phyloP scores from a whole-genome alignment of 2,888 invertebrate species.

The Drosophila paramelanica region DNA sequence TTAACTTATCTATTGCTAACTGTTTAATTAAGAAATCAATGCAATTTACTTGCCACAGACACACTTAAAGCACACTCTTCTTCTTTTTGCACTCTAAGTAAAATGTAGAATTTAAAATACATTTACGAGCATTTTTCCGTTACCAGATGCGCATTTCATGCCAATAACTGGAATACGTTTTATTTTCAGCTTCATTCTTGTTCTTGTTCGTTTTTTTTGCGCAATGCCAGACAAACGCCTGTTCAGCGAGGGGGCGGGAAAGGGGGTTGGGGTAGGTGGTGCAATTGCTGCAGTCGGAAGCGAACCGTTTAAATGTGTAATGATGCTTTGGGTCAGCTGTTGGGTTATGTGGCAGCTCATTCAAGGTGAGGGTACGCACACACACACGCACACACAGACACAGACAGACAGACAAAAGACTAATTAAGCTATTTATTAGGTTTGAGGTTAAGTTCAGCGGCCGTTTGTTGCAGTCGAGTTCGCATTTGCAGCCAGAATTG shows the following conservation, averaged over 20 bases:
- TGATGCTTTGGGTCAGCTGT: slow-evolving; percentile 56
- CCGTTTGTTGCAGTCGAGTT: slow-evolving; percentile 63
- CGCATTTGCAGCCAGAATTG: slow-evolving; percentile 10
- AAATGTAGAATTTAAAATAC: slow-evolving; percentile 15
- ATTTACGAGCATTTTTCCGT: slow-evolving; percentile 10
- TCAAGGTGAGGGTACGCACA: slow-evolving; percentile 21
- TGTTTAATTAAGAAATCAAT: slow-evolving; percentile 5
- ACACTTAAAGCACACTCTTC: not conserved
- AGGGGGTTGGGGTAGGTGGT: not conserved
- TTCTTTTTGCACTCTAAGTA: not conserved
- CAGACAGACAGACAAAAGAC: slow-evolving; percentile 53
- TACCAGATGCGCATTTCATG: slow-evolving; percentile 33
- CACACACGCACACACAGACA: slow-evolving; percentile 16
- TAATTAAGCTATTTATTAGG: slow-evolving; percentile 80
- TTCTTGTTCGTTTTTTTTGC: slow-evolving; percentile 6
- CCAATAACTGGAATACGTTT: slow-evolving; percentile 28
- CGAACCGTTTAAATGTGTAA: slow-evolving; percentile 67
- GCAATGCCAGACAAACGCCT: slow-evolving; percentile 7
- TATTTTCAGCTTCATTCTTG: not conserved
- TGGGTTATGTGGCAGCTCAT: slow-evolving; percentile 14
- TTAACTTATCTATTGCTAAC: too few relatives aligned
- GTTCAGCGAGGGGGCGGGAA: not conserved
- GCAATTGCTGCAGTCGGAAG: slow-evolving; percentile 22
- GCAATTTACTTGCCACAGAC: not conserved
- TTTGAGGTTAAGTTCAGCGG: slow-evolving; percentile 75